Conservation (phyloP, 2,113 vertebrate species). For the Telmatochromis brichardi region DNA sequence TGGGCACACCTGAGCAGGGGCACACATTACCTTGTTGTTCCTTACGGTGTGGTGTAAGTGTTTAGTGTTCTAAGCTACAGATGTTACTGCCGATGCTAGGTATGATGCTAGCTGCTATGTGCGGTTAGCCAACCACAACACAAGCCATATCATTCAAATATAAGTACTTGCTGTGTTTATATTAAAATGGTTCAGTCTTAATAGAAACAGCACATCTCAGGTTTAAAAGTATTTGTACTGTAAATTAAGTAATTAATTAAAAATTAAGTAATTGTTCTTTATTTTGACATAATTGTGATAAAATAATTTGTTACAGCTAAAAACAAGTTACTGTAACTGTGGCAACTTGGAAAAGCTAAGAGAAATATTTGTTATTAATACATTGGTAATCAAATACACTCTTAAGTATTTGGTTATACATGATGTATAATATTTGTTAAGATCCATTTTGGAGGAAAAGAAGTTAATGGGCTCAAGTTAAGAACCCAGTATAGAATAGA, state of each 20-base stretch:
- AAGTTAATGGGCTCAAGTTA: background rate
- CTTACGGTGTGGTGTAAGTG: background rate
- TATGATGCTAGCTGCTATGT: background rate
- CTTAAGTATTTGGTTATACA: background rate
- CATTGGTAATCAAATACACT: background rate
- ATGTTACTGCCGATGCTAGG: background rate
- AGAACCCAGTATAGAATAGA: background rate
- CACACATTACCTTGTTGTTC: background rate
- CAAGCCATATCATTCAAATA: background rate
- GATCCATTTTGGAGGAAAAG: background rate
- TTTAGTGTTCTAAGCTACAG: background rate
- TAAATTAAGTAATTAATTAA: background rate
- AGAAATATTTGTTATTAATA: background rate
- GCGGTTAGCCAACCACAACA: background rate
- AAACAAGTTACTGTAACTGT: background rate
- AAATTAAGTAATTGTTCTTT: background rate
- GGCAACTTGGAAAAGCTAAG: background rate
- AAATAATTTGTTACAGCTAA: background rate
- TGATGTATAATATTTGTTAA: background rate
- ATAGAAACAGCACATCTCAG: background rate
- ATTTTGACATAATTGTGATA: background rate
- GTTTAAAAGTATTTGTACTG: background rate
- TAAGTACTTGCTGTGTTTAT: background rate
- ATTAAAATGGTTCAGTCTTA: background rate
- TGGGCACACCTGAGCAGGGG: background rate